Evolutionary conservation across 2,797 vertebrate species (phyloP).

Genomic region (Falco berigora): DNA sequence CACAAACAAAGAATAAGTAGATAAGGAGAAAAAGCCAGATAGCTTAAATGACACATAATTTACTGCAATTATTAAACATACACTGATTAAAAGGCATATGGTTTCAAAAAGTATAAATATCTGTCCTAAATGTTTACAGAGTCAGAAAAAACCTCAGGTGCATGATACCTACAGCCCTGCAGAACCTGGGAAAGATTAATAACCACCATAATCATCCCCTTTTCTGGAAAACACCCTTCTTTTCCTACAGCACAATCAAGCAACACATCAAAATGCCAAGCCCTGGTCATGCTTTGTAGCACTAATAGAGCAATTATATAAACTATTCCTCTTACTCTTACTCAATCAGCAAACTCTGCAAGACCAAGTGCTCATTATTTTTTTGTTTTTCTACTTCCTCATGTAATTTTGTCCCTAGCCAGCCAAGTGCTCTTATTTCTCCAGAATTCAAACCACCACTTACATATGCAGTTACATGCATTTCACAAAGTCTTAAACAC

Average conservation of each 20-base stretch:
- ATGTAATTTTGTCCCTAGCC: not conserved
- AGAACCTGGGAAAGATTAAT: not conserved
- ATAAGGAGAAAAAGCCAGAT: not conserved
- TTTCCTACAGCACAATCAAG: not conserved
- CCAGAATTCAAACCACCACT: not conserved
- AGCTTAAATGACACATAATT: not conserved
- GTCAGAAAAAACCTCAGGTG: not conserved
- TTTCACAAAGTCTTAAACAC: not conserved
- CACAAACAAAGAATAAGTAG: not conserved
- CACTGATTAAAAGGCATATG: not conserved
- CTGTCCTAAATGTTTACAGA: not conserved
- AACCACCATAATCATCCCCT: not conserved
- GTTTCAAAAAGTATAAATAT: not conserved
- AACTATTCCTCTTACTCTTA: not conserved
- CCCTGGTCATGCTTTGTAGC: not conserved
- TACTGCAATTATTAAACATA: not conserved
- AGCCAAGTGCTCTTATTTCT: not conserved
- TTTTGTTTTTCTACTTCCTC: not conserved
- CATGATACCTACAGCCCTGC: not conserved
- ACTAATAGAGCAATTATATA: constrained; percentile 29
- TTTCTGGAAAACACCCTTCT: not conserved
- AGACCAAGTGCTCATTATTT: not conserved
- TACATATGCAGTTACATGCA: not conserved
- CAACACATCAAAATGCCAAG: not conserved
- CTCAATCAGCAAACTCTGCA: not conserved